phyloP scores from a whole-genome alignment of 2,888 invertebrate species.

The Syrista parreyssii region DNA sequence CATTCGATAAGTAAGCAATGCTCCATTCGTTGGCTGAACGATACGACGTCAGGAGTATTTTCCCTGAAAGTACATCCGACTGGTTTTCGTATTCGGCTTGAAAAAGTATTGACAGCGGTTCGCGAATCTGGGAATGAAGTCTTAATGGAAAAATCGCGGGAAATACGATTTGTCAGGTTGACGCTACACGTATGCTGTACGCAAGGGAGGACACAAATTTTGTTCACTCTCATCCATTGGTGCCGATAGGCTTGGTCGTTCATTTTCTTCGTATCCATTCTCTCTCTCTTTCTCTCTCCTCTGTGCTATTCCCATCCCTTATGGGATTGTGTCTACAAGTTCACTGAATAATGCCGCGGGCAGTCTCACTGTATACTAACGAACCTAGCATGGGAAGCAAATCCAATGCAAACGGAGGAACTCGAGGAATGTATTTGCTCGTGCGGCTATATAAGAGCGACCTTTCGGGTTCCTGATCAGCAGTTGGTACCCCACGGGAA shows the following conservation, averaged over 20 bases:
- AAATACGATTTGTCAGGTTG: background rate
- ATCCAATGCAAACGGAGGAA: slow-evolving; percentile 8
- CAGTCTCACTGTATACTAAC: background rate
- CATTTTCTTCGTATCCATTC: background rate
- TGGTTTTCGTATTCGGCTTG: background rate
- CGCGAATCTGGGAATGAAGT: background rate
- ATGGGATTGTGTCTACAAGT: background rate
- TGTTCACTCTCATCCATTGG: background rate
- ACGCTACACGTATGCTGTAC: background rate
- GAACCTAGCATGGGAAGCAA: background rate
- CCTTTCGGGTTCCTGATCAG: slow-evolving; percentile 3
- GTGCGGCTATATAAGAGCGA: slow-evolving; percentile 1
- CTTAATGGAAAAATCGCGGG: background rate
- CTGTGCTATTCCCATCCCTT: background rate
- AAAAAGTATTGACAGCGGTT: background rate
- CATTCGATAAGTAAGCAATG: background rate
- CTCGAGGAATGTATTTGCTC: slow-evolving; percentile 5
- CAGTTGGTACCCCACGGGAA: slow-evolving; percentile 3
- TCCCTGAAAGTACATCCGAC: background rate
- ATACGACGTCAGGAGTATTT: background rate
- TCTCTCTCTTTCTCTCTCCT: background rate
- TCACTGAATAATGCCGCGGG: background rate
- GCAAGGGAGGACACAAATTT: background rate
- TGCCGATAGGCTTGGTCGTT: background rate
- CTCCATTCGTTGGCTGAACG: background rate